Conservation (phyloP, 2,113 vertebrate species). For the Edolisoma coerulescens region DNA sequence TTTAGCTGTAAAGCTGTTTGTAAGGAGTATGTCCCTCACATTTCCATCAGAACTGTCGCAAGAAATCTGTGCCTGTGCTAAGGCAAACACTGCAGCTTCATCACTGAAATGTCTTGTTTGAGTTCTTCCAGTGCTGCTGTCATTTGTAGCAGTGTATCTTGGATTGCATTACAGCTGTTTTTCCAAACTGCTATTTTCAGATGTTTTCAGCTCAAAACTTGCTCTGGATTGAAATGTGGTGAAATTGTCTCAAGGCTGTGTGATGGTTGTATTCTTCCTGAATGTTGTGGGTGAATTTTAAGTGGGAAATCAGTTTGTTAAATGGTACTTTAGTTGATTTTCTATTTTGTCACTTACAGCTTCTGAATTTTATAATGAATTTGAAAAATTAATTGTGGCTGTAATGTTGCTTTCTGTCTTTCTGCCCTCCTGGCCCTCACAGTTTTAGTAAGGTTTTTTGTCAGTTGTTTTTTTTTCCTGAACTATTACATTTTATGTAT, state of each 20-base stretch:
- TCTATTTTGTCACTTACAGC: not conserved
- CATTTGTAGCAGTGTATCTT: not conserved
- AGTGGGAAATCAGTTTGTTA: not conserved
- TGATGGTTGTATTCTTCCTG: not conserved
- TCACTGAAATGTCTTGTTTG: not conserved
- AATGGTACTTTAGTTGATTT: not conserved
- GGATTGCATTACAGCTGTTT: not conserved
- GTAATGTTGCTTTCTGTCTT: not conserved
- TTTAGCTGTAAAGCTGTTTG: not conserved
- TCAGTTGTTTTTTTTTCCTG: not conserved
- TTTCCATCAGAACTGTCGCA: not conserved
- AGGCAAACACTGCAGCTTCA: conserved; percentile 1
- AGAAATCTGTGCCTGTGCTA: not conserved
- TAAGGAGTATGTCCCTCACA: not conserved
- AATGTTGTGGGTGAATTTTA: not conserved
- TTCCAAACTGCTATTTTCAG: not conserved
- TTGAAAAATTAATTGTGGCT: not conserved
- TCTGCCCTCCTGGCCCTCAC: not conserved
- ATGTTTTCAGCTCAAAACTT: not conserved
- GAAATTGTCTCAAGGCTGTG: not conserved
- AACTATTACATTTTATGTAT: not conserved
- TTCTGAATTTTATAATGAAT: not conserved
- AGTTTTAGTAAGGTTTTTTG: not conserved
- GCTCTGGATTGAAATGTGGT: not conserved
- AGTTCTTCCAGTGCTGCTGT: not conserved